Base-by-base conservation (phyloP, 2,888 invertebrate species). In the Synergus itoensis region DNA sequence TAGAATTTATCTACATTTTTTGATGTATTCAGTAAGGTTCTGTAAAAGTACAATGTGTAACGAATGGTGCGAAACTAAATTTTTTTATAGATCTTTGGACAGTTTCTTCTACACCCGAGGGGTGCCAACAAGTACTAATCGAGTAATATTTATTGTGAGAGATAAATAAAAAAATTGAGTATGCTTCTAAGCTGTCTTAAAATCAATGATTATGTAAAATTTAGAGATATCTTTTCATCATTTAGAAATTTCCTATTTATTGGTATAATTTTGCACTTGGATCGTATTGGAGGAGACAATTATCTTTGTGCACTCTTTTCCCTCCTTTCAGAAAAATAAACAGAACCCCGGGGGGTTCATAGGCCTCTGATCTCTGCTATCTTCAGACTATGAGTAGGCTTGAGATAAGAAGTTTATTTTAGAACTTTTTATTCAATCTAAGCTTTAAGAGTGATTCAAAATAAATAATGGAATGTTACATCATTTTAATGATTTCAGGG, bases 71-170 rank as follows among this genome's bases (percentile, higher is more conserved):
- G 36, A 48, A 73, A 48, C 28, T 9, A 53, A 21, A 40, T 36
- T 73, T 73, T 8, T 73, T 73, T 40, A 73, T 36, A 8, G 36
- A 73, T 36, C 28, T 73, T 73, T 28, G 53, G 21, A 69, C 16
- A 48, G 45, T 45, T 48, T 60, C 28, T 69, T 69, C 18, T 69
- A 36, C 48, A 48, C 4, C 28, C 21, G 48, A 53, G 45, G 28
- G 28, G 16, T 69, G 36, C 45, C 21, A 53, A 69, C 45, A 48
- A 4, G 12, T 18, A 69, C 69, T 53, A 73, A 73, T 48, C 36
- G 48, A 73, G 28, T 73, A 73, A 73, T 73, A 73, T 73, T 73
- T 73, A 73, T 53, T 73, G 73, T 48, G 48, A 73, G 36, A 48
- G 28, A 40, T 73, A 36, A 73, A 73, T 73, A 73, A 73, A 73